Evolutionary conservation across 2,797 vertebrate species (phyloP), one percentile per base, ranked within the genome.

Genomic region (Eulemur albifrons): DNA sequence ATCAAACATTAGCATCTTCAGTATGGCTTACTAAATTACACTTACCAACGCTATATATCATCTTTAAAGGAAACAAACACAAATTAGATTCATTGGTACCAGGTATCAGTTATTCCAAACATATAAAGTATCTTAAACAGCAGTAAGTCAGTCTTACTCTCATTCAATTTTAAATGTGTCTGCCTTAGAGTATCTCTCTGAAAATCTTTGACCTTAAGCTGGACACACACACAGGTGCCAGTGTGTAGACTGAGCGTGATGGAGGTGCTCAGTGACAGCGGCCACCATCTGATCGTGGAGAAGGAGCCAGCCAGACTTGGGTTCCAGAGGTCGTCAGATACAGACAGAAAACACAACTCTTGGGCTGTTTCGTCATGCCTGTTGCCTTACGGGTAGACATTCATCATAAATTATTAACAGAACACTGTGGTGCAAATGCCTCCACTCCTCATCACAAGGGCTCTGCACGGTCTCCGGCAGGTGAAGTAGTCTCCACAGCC

Each of bases 31-130:
- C 50, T 32, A n/a, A 52, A 50, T 50, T 45, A 82, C 7, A 77
- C 7, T 57, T 70, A n/a, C 27, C 38, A 57, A 61, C 25, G 54
- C 43, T 35, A 54, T 4, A 38, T 21, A 52, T 7, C 20, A 27
- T 45, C 43, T 70, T 70, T 69, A 91, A 81, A 87, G 69, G 50
- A 82, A 87, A 94, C 15, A 50, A 82, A 70, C 11, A 65, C n/a
- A 67, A 85, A 32, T 27, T 61, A 54, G 70, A 48, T 10, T 81
- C 52, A 48, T 4, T 77, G 67, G 18, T 70, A 35, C 59, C 63
- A 75, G 81, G 73, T 67, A 67, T 85, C 52, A 17, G 57, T 85
- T 63, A 73, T 45, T 87, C 76, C 23, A 69, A 90, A 38, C 6
- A 43, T 38, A 63, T 4, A 65, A 25, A 72, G 18, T 61, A 77